Conservation (phyloP, 2,797 vertebrate species). For the Cossypha caffra region DNA sequence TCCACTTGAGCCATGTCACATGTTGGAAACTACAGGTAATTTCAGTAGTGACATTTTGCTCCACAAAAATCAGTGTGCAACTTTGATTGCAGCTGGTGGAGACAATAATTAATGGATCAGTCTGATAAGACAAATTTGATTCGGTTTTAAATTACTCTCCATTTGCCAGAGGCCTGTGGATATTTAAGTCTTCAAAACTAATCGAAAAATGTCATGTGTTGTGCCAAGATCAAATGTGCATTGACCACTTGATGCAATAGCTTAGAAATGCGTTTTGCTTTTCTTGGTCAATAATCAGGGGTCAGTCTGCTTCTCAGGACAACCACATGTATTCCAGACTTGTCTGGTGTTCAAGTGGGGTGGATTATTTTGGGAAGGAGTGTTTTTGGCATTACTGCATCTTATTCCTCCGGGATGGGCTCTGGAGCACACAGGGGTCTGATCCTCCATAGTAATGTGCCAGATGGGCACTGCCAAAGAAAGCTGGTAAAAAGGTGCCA, state of each 20-base stretch:
- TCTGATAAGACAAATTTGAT: background rate
- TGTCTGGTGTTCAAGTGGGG: background rate
- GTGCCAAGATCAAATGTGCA: background rate
- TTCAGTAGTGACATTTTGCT: background rate
- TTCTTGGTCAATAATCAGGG: background rate
- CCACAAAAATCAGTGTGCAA: background rate
- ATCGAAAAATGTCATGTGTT: accelerated
- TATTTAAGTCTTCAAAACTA: background rate
- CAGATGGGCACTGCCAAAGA: background rate
- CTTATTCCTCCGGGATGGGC: background rate
- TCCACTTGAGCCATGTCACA: background rate
- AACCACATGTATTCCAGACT: background rate
- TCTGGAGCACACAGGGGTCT: background rate
- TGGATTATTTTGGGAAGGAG: background rate
- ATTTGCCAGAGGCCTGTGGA: background rate
- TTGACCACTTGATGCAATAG: background rate
- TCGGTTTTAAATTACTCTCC: background rate
- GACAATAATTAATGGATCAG: background rate
- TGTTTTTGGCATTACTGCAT: background rate
- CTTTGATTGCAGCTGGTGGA: background rate
- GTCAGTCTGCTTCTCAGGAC: constrained; percentile 7
- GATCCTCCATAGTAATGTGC: background rate
- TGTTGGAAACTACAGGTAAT: background rate
- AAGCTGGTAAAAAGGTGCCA: background rate
- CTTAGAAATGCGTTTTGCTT: background rate